Evolutionary conservation across 1,140 invertebrate genomes (phyloP), one percentile per base, ranked within the genome.

Genomic region (Diachasmimorpha longicaudata): DNA sequence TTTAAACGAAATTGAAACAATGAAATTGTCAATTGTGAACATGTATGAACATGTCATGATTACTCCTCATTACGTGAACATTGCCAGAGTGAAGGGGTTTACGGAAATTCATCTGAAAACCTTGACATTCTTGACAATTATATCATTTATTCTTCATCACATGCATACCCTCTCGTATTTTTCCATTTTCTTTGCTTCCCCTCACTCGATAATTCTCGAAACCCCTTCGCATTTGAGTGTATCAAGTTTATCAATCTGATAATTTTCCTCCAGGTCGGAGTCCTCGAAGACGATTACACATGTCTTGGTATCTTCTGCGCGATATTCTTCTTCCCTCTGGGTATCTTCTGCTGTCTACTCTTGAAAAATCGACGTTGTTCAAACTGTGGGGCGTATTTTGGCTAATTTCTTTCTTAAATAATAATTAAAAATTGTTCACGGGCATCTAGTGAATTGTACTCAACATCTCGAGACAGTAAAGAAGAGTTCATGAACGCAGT

Each of bases 291-390:
- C 84, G 94, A 96, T 85, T 95, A 93, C 83, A 94, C 95, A 1
- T 95, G 94, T 81, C 88, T 95, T 10, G 96, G 95, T 74, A 90
- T 97, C 19, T 88, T 94, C 13, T 96, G 95, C 88, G 95, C 95
- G 16, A 95, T 97, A 76, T 89, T 95, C 37, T 96, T 95, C 86
- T 97, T 97, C 81, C 96, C 96, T 0, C 55, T 96, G 25, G 95
- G 96, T 67, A 93, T 97, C 77, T 85, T 96, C 0, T 96, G 94
- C 85, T 97, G 95, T 86, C 87, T 96, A 21, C 90, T 93, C 8
- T 89, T 95, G 82, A 93, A 94, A 83, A 94, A 95, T 79, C 90
- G 93, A 83, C 91, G 94, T 78, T 97, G 96, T 84, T 93, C 94
- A 4, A 95, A 96, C 86, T 97, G 95, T 88, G 94, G 94, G 21